Conservation (phyloP, 1,140 invertebrate genomes). For the Bombus ignitus region DNA sequence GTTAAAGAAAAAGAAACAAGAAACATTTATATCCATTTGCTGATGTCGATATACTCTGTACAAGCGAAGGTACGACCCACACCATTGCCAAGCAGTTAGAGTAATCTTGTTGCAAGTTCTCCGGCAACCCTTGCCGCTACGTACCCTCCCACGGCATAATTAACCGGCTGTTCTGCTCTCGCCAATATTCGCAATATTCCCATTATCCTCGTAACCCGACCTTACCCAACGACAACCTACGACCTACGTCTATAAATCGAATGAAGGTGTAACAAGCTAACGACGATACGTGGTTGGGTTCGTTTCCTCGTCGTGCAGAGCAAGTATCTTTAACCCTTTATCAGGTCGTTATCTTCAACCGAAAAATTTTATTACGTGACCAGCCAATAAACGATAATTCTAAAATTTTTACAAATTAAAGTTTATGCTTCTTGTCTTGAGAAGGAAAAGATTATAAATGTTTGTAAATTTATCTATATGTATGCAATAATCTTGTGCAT, state of each 20-base stretch:
- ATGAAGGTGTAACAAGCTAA: slow-evolving; percentile 73
- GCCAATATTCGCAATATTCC: slow-evolving; percentile 76
- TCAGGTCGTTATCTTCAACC: no score
- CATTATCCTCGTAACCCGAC: slow-evolving; percentile 68
- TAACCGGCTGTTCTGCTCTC: slow-evolving; percentile 66
- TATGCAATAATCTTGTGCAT: no score
- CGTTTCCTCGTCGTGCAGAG: slow-evolving; percentile 8
- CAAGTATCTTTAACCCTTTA: neutral
- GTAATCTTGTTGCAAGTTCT: slow-evolving; percentile 31
- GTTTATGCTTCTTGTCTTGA: neutral
- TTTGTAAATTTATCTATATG: no score
- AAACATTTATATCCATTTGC: neutral
- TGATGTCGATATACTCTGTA: neutral
- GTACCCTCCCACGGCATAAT: slow-evolving; percentile 60
- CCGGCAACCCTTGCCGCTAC: slow-evolving; percentile 47
- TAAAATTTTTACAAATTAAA: neutral
- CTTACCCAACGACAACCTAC: slow-evolving; percentile 66
- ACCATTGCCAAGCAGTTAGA: neutral
- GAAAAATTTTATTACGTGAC: neutral
- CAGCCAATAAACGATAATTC: neutral
- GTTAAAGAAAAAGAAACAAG: neutral
- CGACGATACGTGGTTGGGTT: slow-evolving; percentile 52
- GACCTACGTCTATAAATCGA: slow-evolving; percentile 70
- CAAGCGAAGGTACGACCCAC: neutral
- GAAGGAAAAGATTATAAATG: no score